Evolutionary conservation across 2,797 vertebrate species (phyloP), one percentile per base, ranked within the genome.

Genomic region (Parauchenoglanis punctatus): DNA sequence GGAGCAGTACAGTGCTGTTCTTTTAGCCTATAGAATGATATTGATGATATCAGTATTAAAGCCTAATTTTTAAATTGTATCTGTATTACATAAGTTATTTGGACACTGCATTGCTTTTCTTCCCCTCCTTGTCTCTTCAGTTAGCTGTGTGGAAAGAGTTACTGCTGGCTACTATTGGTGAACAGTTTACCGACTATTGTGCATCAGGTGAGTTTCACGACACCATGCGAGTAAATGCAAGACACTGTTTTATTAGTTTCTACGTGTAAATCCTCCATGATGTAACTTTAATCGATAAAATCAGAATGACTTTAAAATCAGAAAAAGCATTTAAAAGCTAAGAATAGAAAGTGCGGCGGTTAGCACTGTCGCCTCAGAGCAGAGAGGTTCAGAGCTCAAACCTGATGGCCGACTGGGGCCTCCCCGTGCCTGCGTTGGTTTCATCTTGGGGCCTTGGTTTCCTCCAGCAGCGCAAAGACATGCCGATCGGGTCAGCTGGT

Each of bases 81-180:
- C 67, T 63, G 56, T 63, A 18, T n/a, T 40, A 13, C 40, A 63
- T 23, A 63, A 17, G 13, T 82, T 25, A 46, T 23, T 23, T 1
- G 0, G 28, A n/a, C 31, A 0, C 15, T 11, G 13, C 20, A 6
- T 20, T 59, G 20, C 78, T 44, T 44, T 18, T 18, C 25, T 52
- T 56, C 1, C 2, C 28, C 23, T 25, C 13, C 25, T 46, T 40
- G 17, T 63, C 44, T 72, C 18, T 75, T 75, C 23, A 99, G 98
- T 93, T 94, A 92, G 95, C 95, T 88, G 97, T 98, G 90, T 99
- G 98, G 98, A 99, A 98, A 93, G 98, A 99, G 92, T 90, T 99
- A 85, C 94, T 99, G 20, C 93, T 99, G 94, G 98, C 97, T 59
- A 97, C 97, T 13, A 98, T 98, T 91, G 99, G 99, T 89, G 98